Conservation (phyloP, 1,140 invertebrate genomes). For the Gonatopus flavifemur region DNA sequence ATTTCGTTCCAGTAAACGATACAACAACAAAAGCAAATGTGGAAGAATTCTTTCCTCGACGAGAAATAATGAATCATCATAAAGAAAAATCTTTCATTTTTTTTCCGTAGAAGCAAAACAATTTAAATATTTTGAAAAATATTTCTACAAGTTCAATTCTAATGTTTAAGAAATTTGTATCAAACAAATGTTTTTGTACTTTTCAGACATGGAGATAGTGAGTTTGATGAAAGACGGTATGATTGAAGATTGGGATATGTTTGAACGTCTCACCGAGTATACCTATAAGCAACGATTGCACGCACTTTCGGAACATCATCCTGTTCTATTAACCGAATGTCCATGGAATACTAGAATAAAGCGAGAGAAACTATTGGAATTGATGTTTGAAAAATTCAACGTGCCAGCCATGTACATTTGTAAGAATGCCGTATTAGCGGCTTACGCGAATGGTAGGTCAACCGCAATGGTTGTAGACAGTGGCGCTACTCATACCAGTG, state of each 20-base stretch:
- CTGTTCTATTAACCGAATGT: conserved; percentile 91
- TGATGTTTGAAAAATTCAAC: conserved; percentile 96
- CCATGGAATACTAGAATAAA: conserved; percentile 88
- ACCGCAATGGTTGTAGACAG: conserved; percentile 92
- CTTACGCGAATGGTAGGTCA: conserved; percentile 90
- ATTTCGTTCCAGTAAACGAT: too few species aligned
- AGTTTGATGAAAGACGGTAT: conserved; percentile 92
- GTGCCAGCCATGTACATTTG: conserved; percentile 94
- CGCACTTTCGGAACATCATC: conserved; percentile 74
- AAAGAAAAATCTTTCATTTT: too few species aligned
- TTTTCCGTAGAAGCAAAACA: too few species aligned
- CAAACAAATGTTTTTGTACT: neutral
- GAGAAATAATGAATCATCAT: too few species aligned
- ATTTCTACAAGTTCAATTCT: too few species aligned
- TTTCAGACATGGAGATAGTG: conserved; percentile 76
- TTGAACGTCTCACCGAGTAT: conserved; percentile 90
- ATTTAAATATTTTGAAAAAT: too few species aligned
- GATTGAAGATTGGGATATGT: conserved; percentile 96
- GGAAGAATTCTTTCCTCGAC: too few species aligned
- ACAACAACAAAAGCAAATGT: too few species aligned
- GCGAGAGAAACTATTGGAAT: conserved; percentile 86
- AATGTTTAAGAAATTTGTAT: neutral
- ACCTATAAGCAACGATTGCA: conserved; percentile 76
- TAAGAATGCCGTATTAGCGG: conserved; percentile 92
- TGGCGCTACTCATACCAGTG: conserved; percentile 91